Conservation (phyloP, 2,797 vertebrate genomes). For the Notolabrus celidotus region DNA sequence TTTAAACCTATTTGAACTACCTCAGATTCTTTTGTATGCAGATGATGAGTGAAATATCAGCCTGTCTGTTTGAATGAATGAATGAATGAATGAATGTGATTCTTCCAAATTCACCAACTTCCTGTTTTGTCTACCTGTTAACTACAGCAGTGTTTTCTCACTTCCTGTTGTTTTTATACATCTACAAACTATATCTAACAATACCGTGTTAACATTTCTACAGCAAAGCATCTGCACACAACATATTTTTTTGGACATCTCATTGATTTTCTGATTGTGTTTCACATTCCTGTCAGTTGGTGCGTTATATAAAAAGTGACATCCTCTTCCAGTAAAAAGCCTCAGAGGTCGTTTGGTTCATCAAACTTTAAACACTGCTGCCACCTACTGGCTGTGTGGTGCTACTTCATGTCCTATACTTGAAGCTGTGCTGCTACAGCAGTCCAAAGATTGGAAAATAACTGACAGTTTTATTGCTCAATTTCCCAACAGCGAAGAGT, state of each 20-base stretch:
- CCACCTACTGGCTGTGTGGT: constrained; percentile 70
- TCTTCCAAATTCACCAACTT: too few relatives aligned
- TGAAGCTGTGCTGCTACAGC: neutral
- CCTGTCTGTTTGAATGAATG: neutral
- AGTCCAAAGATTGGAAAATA: neutral
- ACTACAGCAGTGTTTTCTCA: neutral
- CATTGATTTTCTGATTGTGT: neutral
- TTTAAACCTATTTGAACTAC: neutral
- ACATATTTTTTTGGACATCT: neutral
- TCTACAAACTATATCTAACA: neutral
- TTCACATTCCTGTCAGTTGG: neutral
- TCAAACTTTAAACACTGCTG: constrained; percentile 46
- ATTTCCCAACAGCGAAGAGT: neutral
- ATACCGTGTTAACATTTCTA: neutral
- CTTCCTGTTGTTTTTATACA: neutral
- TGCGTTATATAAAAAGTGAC: constrained; percentile 7
- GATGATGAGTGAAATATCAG: too few relatives aligned
- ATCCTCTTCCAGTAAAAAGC: neutral
- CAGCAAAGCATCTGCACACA: neutral
- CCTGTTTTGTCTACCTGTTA: neutral
- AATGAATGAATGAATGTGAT: too few relatives aligned
- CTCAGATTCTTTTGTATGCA: neutral
- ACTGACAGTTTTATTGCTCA: fast-evolving
- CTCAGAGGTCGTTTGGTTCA: neutral
- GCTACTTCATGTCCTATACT: constrained; percentile 34